A percentile compares a stretch with the other conserved stretches of the same genome.
Evolutionary conservation across 1,140 invertebrate genomes (phyloP).

Genomic region (Druon quercuslanigerum): DNA sequence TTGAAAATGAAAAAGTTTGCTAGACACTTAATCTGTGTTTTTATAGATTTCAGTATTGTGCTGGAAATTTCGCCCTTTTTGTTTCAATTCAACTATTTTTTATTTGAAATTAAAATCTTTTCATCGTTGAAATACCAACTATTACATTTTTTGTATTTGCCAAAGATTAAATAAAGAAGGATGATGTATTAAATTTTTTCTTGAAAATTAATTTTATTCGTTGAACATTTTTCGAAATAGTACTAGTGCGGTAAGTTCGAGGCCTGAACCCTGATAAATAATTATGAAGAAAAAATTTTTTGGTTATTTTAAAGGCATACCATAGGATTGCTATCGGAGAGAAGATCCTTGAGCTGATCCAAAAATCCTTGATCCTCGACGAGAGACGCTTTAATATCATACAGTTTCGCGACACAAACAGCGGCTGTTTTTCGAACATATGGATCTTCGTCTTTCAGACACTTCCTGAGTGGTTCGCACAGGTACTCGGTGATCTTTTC

Average conservation of each 20-base stretch:
- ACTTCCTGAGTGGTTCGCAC: slow-evolving; percentile 98
- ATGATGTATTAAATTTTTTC: not conserved
- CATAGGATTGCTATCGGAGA: slow-evolving; percentile 99
- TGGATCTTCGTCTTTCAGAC: slow-evolving; percentile 99
- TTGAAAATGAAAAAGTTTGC: no score
- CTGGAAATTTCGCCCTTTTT: no score
- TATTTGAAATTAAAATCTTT: no score
- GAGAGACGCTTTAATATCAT: slow-evolving; percentile 98
- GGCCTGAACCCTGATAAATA: not conserved
- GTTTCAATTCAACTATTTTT: no score
- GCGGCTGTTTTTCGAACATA: slow-evolving; percentile 99
- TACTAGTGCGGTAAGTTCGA: no score
- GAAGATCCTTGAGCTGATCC: slow-evolving; percentile 96
- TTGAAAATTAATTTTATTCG: not conserved
- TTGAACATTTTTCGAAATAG: not conserved
- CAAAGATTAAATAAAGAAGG: no score
- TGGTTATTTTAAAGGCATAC: slow-evolving; percentile 74
- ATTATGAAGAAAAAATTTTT: slow-evolving; percentile 4
- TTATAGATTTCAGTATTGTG: no score
- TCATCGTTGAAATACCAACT: no score
- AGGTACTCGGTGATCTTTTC: slow-evolving; percentile 99
- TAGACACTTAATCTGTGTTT: no score
- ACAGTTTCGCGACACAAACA: slow-evolving; percentile 99
- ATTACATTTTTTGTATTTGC: no score
- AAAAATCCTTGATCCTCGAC: slow-evolving; percentile 99